phyloP scores from a whole-genome alignment of 1,140 invertebrate species.

The Halesus radiatus region DNA sequence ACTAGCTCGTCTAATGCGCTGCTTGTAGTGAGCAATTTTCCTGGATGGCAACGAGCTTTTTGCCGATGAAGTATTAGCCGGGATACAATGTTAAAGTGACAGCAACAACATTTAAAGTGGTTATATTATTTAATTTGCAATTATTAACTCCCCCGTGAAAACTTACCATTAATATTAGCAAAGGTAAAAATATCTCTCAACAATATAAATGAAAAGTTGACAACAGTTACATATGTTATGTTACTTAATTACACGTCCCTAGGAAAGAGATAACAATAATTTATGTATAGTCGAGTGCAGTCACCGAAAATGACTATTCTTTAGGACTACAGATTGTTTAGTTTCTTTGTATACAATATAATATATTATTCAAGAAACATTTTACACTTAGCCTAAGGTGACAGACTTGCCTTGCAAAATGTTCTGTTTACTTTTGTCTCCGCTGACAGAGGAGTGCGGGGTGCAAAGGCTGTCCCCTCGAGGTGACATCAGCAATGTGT shows the following conservation, averaged over 20 bases:
- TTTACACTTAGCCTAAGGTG: constrained; percentile 32
- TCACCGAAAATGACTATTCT: constrained; percentile 58
- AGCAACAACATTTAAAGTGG: constrained; percentile 56
- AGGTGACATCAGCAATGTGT: background rate
- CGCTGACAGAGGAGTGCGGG: no score
- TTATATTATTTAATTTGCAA: constrained; percentile 24
- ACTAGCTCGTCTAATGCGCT: no score
- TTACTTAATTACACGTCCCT: constrained; percentile 52
- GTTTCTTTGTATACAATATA: constrained; percentile 22
- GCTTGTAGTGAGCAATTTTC: no score
- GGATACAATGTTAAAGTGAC: constrained; percentile 41
- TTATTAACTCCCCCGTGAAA: constrained; percentile 6
- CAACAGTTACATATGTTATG: constrained; percentile 49
- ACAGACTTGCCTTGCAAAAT: background rate
- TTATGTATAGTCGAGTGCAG: constrained; percentile 56
- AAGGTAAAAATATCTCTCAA: constrained; percentile 50
- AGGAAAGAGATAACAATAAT: constrained; percentile 57
- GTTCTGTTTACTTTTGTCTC: no score
- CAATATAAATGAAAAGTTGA: constrained; percentile 45
- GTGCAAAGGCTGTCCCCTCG: background rate
- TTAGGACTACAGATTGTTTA: constrained; percentile 55
- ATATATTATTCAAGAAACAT: constrained; percentile 11
- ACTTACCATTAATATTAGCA: constrained; percentile 14
- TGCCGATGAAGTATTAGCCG: background rate
- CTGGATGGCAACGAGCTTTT: no score